Base-by-base conservation (phyloP, 35 echinoderm and acorn worm genomes). In the Anneissia japonica region DNA sequence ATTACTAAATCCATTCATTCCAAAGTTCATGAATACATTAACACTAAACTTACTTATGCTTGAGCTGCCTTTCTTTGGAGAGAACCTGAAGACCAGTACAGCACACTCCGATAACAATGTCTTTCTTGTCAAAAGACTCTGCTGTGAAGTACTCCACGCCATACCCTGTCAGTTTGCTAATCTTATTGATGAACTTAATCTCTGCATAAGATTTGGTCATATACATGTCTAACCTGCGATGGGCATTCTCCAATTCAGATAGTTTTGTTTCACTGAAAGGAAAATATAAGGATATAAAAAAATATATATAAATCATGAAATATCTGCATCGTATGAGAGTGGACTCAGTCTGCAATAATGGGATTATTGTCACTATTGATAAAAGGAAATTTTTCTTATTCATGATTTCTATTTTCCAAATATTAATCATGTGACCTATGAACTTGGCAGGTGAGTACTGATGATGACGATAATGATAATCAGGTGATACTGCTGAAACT, bases 91-190 rank as follows among this genome's bases (percentile, higher is more conserved):
- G 86, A 37, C 96, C 96, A 14, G 80, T 90, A 6, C 39, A 89
- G 72, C 83, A 89, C 1, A 99, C 96, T 26, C 96, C 96, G 76
- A 99, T 99, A 21, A 93, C 92, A 9, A 94, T 92, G n/a, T 79
- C 91, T 10, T 38, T 73, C 80, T 89, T 82, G 39, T 94, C 92
- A 82, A 83, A 91, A 38, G 89, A 94, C 83, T 93, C 92, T 35
- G 92, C 96, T 21, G 79, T 36, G 46, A 99, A 99, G 46, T 91
- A 99, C 79, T 99, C 96, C 19, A 99, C 96, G 1, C 96, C 96
- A 79, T 99, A 99, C 17, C 91, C 92, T 12, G 80, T 79, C 45
- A 99, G 77, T 37, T 94, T 83, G 34, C 85, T 90, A 26, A 99
- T 84, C 37, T 82, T 84, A 43, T 86, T 83, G 36, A 99, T 89